Evolutionary conservation across 2,797 vertebrate genomes (phyloP).

Genomic region (Coregonus ussuriensis): DNA sequence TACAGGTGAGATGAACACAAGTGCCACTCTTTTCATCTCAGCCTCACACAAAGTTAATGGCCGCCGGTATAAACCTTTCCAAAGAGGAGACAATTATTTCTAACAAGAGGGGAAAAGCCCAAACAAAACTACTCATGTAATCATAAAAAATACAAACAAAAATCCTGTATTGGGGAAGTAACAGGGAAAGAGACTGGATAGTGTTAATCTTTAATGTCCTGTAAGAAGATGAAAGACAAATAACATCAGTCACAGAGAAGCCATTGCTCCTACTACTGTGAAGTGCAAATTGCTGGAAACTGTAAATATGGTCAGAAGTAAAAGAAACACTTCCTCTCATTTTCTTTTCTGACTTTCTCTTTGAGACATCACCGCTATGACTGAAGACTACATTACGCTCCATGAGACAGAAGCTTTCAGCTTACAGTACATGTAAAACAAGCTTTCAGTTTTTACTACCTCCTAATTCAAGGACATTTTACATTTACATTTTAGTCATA

Average conservation of each 20-base stretch:
- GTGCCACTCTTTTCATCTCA: conserved; percentile 64
- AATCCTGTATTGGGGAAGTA: conserved; percentile 57
- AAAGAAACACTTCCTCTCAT: conserved; percentile 51
- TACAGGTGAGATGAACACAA: conserved; percentile 69
- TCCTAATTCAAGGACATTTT: conserved; percentile 53
- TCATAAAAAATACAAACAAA: conserved; percentile 47
- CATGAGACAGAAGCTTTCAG: not conserved
- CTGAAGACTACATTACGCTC: conserved; percentile 28
- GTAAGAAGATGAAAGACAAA: conserved; percentile 71
- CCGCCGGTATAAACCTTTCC: conserved; percentile 53
- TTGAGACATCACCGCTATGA: conserved; percentile 44
- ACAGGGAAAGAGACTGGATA: conserved; percentile 42
- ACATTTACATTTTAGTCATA: conserved; percentile 38
- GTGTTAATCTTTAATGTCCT: conserved; percentile 55
- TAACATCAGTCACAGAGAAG: conserved; percentile 64
- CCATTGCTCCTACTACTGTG: conserved; percentile 54
- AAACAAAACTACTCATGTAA: conserved; percentile 45
- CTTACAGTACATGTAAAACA: conserved; percentile 11
- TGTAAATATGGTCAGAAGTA: conserved; percentile 35
- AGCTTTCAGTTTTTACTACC: conserved; percentile 43
- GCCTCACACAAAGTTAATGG: conserved; percentile 64
- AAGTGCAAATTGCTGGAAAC: conserved; percentile 68
- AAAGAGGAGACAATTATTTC: conserved; percentile 58
- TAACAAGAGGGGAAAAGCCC: conserved; percentile 40
- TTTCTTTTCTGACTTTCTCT: conserved; percentile 56